Percentiles rank a stretch among this genome's conserved stretches.
These are phyloP conservation scores for Herminia tarsipennalis DNA, from an alignment of 2,888 invertebrate species.

Conservation along the genomic window DNA sequence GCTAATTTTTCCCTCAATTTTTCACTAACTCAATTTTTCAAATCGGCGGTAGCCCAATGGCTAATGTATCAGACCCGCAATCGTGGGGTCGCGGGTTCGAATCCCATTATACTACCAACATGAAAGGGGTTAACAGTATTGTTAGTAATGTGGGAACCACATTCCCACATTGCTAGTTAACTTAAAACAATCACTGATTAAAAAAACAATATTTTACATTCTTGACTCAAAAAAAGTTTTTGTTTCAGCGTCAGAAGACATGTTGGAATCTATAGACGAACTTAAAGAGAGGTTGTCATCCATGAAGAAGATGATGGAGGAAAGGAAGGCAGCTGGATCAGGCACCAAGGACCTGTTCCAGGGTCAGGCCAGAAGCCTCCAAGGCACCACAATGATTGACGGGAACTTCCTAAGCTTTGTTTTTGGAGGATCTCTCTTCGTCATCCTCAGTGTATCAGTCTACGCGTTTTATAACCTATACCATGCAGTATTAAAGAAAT, in stretches of 20 bases:
- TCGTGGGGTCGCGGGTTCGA: no score
- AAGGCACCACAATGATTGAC: constrained; percentile 89
- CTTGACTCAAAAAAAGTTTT: no score
- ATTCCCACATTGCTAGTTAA: no score
- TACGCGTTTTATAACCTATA: constrained; percentile 94
- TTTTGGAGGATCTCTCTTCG: constrained; percentile 91
- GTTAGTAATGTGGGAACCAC: no score
- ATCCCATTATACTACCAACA: no score
- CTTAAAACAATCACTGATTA: no score
- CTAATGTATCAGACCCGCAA: no score
- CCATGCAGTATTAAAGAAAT: constrained; percentile 90
- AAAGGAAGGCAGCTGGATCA: constrained; percentile 84
- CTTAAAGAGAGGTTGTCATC: constrained; percentile 90
- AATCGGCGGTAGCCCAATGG: no score
- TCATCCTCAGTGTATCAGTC: constrained; percentile 92
- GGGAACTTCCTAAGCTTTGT: constrained; percentile 93
- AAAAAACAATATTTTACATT: neutral
- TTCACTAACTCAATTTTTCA: no score
- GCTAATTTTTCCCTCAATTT: no score
- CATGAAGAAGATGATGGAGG: constrained; percentile 93
- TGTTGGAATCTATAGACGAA: constrained; percentile 92
- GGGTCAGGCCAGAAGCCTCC: constrained; percentile 78
- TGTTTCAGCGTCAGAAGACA: constrained; percentile 72
- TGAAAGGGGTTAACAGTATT: no score
- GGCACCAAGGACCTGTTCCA: constrained; percentile 80